These are phyloP conservation scores for Poecilia gillii DNA, from an alignment of 2,797 vertebrate species.

Conservation along the genomic window DNA sequence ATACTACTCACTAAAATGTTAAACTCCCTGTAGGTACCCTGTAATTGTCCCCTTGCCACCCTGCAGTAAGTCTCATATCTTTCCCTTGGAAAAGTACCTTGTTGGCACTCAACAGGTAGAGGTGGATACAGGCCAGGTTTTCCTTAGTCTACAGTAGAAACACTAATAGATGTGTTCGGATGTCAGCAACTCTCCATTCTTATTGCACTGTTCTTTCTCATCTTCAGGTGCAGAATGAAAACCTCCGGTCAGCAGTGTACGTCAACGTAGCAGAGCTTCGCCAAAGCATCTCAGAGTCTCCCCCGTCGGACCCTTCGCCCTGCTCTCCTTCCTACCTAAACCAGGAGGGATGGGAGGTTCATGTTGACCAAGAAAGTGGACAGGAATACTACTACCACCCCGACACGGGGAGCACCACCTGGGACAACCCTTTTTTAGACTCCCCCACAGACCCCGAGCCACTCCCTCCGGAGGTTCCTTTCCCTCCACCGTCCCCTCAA, in stretches of 20 bases:
- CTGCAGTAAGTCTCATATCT: background rate
- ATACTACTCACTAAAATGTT: background rate
- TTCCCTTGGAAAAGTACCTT: background rate
- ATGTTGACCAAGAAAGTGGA: slow-evolving; percentile 87
- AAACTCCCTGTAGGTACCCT: background rate
- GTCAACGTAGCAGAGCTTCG: slow-evolving; percentile 87
- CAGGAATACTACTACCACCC: slow-evolving; percentile 92
- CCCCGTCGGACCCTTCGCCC: slow-evolving; percentile 26
- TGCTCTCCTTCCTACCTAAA: slow-evolving; percentile 61
- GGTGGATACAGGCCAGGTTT: background rate
- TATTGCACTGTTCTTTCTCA: background rate
- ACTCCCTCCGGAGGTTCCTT: slow-evolving; percentile 28
- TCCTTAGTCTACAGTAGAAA: background rate
- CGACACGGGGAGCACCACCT: slow-evolving; percentile 87
- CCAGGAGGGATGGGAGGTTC: slow-evolving; percentile 87
- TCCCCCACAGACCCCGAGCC: slow-evolving; percentile 53
- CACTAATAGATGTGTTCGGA: background rate
- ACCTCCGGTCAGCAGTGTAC: slow-evolving; percentile 78
- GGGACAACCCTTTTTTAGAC: slow-evolving; percentile 87
- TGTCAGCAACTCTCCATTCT: background rate
- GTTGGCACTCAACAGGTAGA: background rate
- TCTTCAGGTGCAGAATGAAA: slow-evolving; percentile 72
- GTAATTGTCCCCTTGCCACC: background rate
- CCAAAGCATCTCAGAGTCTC: slow-evolving; percentile 43
- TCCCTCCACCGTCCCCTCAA: slow-evolving; percentile 66